phyloP scores from a whole-genome alignment of 2,113 vertebrate genomes.

The Istiophorus platypterus region DNA sequence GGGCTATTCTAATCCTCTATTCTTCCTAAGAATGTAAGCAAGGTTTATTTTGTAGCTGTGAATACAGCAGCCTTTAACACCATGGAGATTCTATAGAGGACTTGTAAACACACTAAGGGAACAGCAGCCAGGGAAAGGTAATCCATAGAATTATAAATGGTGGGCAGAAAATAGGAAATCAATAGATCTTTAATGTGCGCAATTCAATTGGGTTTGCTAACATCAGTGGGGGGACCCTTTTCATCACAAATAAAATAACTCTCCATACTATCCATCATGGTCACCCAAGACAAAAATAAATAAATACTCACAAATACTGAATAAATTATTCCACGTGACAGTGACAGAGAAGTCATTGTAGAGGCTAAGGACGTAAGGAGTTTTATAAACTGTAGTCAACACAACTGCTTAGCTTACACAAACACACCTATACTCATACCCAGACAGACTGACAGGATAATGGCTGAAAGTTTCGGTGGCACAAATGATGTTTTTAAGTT shows the following conservation, averaged over 20 bases:
- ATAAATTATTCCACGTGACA: neutral
- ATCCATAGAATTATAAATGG: slow-evolving; percentile 75
- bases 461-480: slow-evolving; percentile 9
- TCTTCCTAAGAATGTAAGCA: slow-evolving; percentile 41
- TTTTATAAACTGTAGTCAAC: neutral
- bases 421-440: neutral
- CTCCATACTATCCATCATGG: slow-evolving; percentile 2
- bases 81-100: neutral
- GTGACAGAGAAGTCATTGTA: slow-evolving; percentile 11
- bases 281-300: slow-evolving; percentile 17
- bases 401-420: neutral
- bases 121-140: slow-evolving; percentile 47
- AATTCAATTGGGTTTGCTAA: slow-evolving; percentile 40
- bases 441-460: slow-evolving; percentile 4
- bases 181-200: slow-evolving; percentile 59
- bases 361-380: slow-evolving; percentile 3
- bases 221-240: neutral
- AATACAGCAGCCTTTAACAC: slow-evolving; percentile 19
- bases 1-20: slow-evolving; percentile 25
- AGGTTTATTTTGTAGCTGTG: slow-evolving; percentile 11
- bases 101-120: slow-evolving; percentile 37
- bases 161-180: slow-evolving; percentile 63
- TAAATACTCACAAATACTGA: no score
- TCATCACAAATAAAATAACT: slow-evolving; percentile 13
- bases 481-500: neutral